A percentile compares a stretch with the other conserved stretches of the same genome.
Conservation (phyloP, 2,113 vertebrate species). For the Eclectus roratus region DNA sequence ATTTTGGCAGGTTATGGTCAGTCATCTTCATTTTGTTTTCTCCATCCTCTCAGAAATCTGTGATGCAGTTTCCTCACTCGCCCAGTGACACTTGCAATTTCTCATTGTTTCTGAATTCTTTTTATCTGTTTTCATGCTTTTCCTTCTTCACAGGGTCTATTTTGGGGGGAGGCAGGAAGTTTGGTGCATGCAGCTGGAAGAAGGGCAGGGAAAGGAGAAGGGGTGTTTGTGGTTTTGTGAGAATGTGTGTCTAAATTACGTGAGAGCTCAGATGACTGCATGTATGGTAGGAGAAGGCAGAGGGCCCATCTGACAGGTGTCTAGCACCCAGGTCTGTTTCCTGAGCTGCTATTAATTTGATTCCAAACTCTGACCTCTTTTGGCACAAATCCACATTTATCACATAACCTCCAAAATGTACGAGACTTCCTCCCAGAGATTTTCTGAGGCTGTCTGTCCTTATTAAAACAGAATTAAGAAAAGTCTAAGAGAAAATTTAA, state of each 20-base stretch:
- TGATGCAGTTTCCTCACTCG: not conserved
- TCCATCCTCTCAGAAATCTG: not conserved
- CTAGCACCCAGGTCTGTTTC: not conserved
- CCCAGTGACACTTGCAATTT: not conserved
- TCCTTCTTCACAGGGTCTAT: not conserved
- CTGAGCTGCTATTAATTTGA: not conserved
- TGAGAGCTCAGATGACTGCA: not conserved
- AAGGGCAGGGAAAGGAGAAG: not conserved
- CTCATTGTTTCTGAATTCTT: not conserved
- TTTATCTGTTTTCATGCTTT: not conserved
- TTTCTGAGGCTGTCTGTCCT: not conserved
- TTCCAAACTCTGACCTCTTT: not conserved
- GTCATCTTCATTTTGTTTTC: not conserved
- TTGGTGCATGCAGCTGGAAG: not conserved
- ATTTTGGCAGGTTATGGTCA: not conserved
- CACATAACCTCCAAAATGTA: not conserved
- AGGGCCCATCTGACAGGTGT: not conserved
- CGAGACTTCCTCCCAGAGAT: not conserved
- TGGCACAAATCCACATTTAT: not conserved
- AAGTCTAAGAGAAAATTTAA: not conserved
- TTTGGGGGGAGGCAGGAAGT: not conserved
- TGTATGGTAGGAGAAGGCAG: not conserved
- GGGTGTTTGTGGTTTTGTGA: accelerated
- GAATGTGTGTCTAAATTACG: not conserved
- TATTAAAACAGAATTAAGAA: not conserved